Evolutionary conservation across 2,113 vertebrate species (phyloP).

Genomic region (Benitochromis conjunctus): DNA sequence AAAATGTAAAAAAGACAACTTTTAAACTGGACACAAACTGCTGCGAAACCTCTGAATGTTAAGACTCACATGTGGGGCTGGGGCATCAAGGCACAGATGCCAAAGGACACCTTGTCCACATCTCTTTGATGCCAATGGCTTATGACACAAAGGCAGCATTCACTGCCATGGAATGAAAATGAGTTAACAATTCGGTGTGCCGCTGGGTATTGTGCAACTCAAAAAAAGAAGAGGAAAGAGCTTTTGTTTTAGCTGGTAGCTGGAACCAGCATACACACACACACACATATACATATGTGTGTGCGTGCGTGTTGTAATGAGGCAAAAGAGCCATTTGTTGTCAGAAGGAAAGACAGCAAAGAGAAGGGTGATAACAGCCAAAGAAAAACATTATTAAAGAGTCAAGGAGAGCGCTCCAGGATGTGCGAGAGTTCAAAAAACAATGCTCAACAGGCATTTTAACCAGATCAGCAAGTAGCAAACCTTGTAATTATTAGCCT

Average conservation of each 20-base stretch:
- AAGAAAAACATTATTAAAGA: background rate
- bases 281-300: too few relatives aligned
- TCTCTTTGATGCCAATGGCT: too few relatives aligned
- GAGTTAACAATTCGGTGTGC: background rate
- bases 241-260: background rate
- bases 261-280: background rate
- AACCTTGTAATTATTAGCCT: background rate
- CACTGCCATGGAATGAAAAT: background rate
- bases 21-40: background rate
- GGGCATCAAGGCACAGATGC: background rate
- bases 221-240: background rate
- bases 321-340: background rate
- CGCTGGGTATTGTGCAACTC: background rate
- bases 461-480: background rate
- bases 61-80: background rate
- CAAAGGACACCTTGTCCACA: background rate
- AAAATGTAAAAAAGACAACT: background rate
- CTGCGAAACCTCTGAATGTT: background rate
- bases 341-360: background rate
- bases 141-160: background rate
- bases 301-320: background rate
- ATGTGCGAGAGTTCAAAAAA: background rate
- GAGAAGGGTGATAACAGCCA: background rate
- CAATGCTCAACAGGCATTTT: background rate
- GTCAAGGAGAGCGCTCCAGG: background rate